A percentile compares a stretch with the other conserved stretches of the same genome.
Conservation (phyloP, 2,113 vertebrate genomes). For the Pithys albifrons region DNA sequence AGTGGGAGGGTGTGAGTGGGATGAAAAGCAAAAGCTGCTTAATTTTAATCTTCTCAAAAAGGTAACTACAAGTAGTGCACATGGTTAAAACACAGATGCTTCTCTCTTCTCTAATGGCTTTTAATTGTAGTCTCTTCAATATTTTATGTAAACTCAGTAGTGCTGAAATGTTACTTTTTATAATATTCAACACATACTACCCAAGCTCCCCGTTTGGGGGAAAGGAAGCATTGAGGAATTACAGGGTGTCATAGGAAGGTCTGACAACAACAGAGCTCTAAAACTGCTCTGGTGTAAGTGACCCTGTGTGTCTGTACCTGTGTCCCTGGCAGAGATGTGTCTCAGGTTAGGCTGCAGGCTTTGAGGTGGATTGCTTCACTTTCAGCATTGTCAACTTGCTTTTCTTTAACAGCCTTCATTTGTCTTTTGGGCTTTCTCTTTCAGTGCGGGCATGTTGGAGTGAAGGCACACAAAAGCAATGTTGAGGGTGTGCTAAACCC, state of each 20-base stretch:
- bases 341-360: neutral
- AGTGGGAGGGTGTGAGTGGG: conserved; percentile 48
- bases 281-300: neutral
- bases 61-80: conserved; percentile 20
- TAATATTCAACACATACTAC: neutral
- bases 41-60: conserved; percentile 61
- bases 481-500: neutral
- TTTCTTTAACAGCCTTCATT: neutral
- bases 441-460: neutral
- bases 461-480: neutral
- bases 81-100: neutral
- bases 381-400: neutral
- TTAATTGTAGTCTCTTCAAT: neutral
- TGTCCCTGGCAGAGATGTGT: neutral
- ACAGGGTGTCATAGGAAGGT: neutral
- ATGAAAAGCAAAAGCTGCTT: conserved; percentile 54
- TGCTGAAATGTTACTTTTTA: neutral
- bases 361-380: neutral
- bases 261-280: neutral
- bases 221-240: neutral
- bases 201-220: neutral
- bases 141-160: conserved; percentile 7
- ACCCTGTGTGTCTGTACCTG: too few relatives aligned
- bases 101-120: neutral
- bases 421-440: neutral